phyloP scores from a whole-genome alignment of 2,113 vertebrate genomes.

The Marmota monax region DNA sequence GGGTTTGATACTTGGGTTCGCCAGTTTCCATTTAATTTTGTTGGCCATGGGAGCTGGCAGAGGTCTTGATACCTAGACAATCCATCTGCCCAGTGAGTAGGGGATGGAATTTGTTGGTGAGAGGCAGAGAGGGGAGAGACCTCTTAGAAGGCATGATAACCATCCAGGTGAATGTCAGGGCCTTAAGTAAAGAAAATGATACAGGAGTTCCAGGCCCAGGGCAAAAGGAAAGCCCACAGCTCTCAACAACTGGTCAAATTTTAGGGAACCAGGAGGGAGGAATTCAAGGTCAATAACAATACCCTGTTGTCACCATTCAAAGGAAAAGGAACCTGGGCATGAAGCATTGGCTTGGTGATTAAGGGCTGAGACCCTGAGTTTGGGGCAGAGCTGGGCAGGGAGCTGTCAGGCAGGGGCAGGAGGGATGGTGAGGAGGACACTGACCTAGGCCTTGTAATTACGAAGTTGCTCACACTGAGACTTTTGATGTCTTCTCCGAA shows the following conservation, averaged over 20 bases:
- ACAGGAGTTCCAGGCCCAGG: too few relatives aligned
- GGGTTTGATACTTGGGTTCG: background rate
- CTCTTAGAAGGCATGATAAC: background rate
- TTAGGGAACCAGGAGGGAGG: background rate
- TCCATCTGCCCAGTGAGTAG: background rate
- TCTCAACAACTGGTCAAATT: background rate
- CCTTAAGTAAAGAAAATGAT: background rate
- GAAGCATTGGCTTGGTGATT: background rate
- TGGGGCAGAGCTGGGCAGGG: background rate
- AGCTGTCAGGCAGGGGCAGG: background rate
- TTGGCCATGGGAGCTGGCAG: background rate
- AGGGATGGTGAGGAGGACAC: rapidly evolving
- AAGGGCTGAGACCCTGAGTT: background rate
- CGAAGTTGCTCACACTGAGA: background rate
- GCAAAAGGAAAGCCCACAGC: background rate
- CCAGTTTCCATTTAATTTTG: background rate
- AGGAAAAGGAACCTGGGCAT: background rate
- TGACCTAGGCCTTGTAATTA: background rate
- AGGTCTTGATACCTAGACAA: background rate
- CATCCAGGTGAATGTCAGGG: background rate
- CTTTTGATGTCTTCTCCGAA: background rate
- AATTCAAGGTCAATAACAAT: background rate
- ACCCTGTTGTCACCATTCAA: background rate
- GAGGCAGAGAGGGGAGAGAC: background rate
- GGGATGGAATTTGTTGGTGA: background rate